A percentile compares a stretch with the other conserved stretches of the same genome.
phyloP scores from a whole-genome alignment of 2,113 vertebrate species.

The Eretmochelys imbricata region DNA sequence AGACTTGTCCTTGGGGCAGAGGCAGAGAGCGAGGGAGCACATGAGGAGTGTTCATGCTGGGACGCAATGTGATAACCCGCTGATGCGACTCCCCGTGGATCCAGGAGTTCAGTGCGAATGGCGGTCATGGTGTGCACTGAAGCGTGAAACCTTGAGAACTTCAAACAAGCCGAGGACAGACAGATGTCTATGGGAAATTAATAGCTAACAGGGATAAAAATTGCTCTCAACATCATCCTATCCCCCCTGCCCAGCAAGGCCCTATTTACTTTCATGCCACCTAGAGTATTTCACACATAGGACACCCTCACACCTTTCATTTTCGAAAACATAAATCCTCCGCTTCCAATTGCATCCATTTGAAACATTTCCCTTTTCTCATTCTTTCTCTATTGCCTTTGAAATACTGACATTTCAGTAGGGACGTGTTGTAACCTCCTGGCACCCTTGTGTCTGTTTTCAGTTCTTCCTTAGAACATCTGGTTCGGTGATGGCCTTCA shows the following conservation, averaged over 20 bases:
- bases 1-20: conserved; percentile 62
- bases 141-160: conserved; percentile 77
- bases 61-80: conserved; percentile 51
- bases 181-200: conserved; percentile 79
- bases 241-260: conserved; percentile 70
- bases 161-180: conserved; percentile 79
- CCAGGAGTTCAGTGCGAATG: conserved; percentile 63
- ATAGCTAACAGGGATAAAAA: conserved; percentile 78
- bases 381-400: conserved; percentile 44
- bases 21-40: background rate
- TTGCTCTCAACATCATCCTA: conserved; percentile 62
- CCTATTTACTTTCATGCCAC: conserved; percentile 75
- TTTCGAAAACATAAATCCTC: conserved; percentile 63
- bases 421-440: too few relatives aligned
- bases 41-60: conserved; percentile 35
- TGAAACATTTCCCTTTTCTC: conserved; percentile 41
- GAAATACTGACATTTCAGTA: conserved; percentile 3
- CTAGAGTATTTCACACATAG: conserved; percentile 67
- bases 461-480: too few relatives aligned
- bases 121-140: conserved; percentile 73
- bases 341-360: conserved; percentile 48
- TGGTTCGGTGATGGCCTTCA: too few relatives aligned
- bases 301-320: conserved; percentile 55
- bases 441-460: too few relatives aligned
- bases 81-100: conserved; percentile 61